These are phyloP conservation scores for Lissocephala sabroskyi DNA, from an alignment of 2,888 invertebrate genomes.

Conservation along the genomic window DNA sequence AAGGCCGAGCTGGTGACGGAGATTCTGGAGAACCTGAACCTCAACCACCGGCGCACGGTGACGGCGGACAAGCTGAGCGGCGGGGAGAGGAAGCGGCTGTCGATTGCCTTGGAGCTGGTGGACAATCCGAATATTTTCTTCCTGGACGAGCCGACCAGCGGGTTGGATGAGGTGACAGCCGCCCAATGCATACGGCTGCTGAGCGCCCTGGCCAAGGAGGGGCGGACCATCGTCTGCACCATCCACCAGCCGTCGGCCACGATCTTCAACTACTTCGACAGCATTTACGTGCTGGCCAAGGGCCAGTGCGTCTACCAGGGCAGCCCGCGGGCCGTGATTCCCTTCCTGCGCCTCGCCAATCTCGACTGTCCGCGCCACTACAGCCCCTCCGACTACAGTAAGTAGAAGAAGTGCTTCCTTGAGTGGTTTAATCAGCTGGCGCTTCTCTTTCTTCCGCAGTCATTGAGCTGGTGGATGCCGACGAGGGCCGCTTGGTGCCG, in stretches of 20 bases:
- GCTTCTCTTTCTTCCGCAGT: slow-evolving; percentile 71
- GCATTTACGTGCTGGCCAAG: slow-evolving; percentile 78
- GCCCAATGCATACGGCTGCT: slow-evolving; percentile 77
- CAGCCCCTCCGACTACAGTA: slow-evolving; percentile 82
- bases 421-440: slow-evolving; percentile 4
- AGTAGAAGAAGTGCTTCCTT: slow-evolving; percentile 62
- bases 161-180: slow-evolving; percentile 79
- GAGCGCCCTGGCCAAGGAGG: slow-evolving; percentile 76
- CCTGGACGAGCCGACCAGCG: slow-evolving; percentile 87
- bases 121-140: slow-evolving; percentile 90
- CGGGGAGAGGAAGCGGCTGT: slow-evolving; percentile 85
- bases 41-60: slow-evolving; percentile 68
- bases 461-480: slow-evolving; percentile 77
- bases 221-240: slow-evolving; percentile 80
- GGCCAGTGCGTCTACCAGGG: slow-evolving; percentile 80
- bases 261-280: slow-evolving; percentile 77
- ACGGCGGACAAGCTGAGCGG: slow-evolving; percentile 78
- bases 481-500: slow-evolving; percentile 74
- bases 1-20: slow-evolving; percentile 64
- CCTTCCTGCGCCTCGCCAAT: slow-evolving; percentile 75
- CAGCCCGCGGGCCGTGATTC: slow-evolving; percentile 76
- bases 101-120: slow-evolving; percentile 86
- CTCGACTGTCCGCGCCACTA: slow-evolving; percentile 78
- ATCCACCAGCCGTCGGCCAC: slow-evolving; percentile 82
- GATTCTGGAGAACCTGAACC: slow-evolving; percentile 67